Conservation (phyloP, 2,113 vertebrate genomes). For the Heteronetta atricapilla region DNA sequence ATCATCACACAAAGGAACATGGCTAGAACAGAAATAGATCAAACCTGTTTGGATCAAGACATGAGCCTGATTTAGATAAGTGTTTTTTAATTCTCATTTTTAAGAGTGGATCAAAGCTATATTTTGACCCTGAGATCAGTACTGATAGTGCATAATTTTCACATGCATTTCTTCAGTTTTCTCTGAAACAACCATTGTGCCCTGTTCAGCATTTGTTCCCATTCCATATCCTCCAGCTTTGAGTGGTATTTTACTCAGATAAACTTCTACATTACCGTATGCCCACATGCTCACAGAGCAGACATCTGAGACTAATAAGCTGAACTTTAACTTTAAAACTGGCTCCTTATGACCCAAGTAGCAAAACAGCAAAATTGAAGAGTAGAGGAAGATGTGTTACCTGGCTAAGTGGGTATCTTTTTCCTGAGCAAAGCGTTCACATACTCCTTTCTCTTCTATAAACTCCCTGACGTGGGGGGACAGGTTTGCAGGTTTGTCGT, state of each 20-base stretch:
- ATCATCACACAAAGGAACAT: fast-evolving
- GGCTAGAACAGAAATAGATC: not conserved
- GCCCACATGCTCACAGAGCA: not conserved
- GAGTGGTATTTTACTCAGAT: not conserved
- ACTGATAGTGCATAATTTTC: not conserved
- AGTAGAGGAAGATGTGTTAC: not conserved
- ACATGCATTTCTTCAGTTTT: fast-evolving
- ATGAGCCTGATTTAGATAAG: not conserved
- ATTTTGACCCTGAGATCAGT: not conserved
- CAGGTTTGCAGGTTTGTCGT: conserved; percentile 50
- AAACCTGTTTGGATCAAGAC: not conserved
- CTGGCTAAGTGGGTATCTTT: conserved; percentile 67
- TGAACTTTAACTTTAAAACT: not conserved
- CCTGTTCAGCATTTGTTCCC: not conserved
- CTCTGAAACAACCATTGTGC: fast-evolving
- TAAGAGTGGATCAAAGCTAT: too few species aligned
- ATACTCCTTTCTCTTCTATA: conserved; percentile 61
- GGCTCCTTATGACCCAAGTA: not conserved
- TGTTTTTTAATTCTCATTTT: not conserved
- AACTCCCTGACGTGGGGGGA: conserved; percentile 52
- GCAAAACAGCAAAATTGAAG: fast-evolving
- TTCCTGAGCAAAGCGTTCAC: conserved; percentile 49
- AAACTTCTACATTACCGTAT: fast-evolving
- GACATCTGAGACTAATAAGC: not conserved
- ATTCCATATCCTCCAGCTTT: not conserved